A percentile compares a stretch with the other conserved stretches of the same genome.
phyloP scores from a whole-genome alignment of 2,113 vertebrate genomes.

The Scophthalmus maximus region DNA sequence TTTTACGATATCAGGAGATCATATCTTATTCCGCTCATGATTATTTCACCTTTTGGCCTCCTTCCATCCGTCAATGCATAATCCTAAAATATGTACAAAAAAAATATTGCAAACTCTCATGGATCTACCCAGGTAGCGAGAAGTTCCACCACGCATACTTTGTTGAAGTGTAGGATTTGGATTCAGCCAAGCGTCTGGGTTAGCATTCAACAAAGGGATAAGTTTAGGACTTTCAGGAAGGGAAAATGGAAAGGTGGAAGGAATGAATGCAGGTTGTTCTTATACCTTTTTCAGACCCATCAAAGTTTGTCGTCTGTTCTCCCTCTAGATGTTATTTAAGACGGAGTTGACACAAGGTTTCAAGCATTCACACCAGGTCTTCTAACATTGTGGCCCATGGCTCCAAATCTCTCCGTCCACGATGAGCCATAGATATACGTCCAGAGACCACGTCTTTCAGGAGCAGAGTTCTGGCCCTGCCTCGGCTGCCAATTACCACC shows the following conservation, averaged over 20 bases:
- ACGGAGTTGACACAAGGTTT: neutral
- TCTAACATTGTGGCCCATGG: constrained; percentile 24
- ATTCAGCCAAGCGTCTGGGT: neutral
- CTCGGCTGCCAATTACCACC: constrained; percentile 79
- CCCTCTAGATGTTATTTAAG: neutral
- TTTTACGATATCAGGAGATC: neutral
- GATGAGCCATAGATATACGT: constrained; percentile 56
- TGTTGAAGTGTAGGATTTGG: neutral
- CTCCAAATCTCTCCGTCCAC: constrained; percentile 15
- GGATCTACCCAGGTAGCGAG: neutral
- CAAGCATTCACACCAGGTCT: neutral
- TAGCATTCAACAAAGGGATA: neutral
- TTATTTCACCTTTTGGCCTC: neutral
- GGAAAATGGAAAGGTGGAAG: neutral
- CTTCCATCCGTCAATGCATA: neutral
- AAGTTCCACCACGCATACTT: neutral
- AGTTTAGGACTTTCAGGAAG: neutral
- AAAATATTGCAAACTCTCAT: too few relatives aligned
- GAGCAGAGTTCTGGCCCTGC: constrained; percentile 62
- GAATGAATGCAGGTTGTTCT: neutral
- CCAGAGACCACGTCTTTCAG: constrained; percentile 45
- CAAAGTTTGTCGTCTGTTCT: neutral
- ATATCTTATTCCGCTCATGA: neutral
- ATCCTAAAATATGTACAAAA: neutral
- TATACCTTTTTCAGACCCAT: neutral